Conservation (phyloP, 2,113 vertebrate species). For the Oryzias woworae region DNA sequence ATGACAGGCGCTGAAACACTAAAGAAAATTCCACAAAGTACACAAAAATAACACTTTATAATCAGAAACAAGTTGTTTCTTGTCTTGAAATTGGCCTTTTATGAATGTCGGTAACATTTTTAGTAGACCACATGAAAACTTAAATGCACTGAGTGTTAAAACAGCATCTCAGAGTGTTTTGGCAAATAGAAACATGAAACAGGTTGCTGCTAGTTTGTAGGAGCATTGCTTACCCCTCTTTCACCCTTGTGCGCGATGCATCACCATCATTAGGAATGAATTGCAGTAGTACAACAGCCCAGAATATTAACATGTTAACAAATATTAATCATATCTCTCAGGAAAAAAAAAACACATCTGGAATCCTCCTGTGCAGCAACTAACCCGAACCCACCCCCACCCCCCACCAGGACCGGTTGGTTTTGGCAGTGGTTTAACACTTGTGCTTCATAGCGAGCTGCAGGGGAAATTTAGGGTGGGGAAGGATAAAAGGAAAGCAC, state of each 20-base stretch:
- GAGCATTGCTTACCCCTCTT: not conserved
- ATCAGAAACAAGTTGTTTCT: slow-evolving; percentile 13
- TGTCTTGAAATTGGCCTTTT: not conserved
- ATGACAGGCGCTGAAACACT: slow-evolving; percentile 1
- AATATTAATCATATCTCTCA: slow-evolving; percentile 48
- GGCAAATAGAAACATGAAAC: slow-evolving; percentile 27
- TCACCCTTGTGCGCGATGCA: slow-evolving; percentile 1
- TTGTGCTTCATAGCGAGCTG: slow-evolving; percentile 99
- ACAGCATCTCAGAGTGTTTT: slow-evolving; percentile 19
- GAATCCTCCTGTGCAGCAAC: slow-evolving; percentile 50
- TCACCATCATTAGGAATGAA: slow-evolving; percentile 24
- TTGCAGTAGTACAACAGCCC: slow-evolving; percentile 36
- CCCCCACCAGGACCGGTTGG: slow-evolving; percentile 51
- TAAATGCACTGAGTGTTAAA: slow-evolving; percentile 5
- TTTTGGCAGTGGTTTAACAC: slow-evolving; percentile 83
- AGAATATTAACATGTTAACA: slow-evolving; percentile 55
- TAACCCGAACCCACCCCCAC: slow-evolving; percentile 19
- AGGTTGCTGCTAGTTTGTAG: slow-evolving; percentile 22
- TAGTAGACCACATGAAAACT: slow-evolving; percentile 4
- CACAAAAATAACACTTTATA: slow-evolving; percentile 29
- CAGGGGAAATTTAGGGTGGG: slow-evolving; percentile 46
- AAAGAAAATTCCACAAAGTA: slow-evolving; percentile 8
- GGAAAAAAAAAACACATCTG: slow-evolving; percentile 54
- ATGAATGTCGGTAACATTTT: not conserved
- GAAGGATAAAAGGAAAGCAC: slow-evolving; percentile 2